Conservation (phyloP, 2,113 vertebrate genomes). For the Alaudala cheleensis region DNA sequence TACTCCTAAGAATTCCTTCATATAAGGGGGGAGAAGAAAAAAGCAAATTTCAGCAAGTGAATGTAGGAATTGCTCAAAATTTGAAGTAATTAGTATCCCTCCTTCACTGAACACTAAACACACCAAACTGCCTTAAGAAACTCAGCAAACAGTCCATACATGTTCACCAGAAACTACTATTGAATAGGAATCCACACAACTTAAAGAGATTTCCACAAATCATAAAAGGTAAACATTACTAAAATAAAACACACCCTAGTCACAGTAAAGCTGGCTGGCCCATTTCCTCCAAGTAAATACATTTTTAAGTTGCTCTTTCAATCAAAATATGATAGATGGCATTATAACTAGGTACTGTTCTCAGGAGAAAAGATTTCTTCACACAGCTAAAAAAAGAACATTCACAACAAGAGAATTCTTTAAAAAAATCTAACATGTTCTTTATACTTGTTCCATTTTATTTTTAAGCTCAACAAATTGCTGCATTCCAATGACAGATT, state of each 20-base stretch:
- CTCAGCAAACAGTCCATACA: background rate
- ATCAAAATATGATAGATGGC: background rate
- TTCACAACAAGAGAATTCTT: background rate
- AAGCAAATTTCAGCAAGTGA: background rate
- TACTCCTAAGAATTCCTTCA: background rate
- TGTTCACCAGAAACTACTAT: background rate
- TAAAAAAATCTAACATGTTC: fast-evolving
- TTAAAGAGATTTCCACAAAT: background rate
- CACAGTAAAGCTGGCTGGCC: background rate
- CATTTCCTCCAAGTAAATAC: background rate
- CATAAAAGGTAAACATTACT: background rate
- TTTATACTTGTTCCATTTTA: background rate
- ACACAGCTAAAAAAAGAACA: background rate
- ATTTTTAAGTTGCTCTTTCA: background rate
- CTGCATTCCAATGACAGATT: background rate
- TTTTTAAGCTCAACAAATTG: background rate
- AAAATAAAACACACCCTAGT: background rate
- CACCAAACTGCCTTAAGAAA: background rate
- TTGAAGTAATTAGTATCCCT: background rate
- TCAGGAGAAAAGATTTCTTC: background rate
- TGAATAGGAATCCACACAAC: background rate
- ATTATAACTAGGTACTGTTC: background rate
- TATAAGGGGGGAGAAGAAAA: background rate
- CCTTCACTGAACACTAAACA: background rate
- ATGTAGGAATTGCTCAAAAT: background rate